Evolutionary conservation across 2,113 vertebrate species (phyloP).

Genomic region (Xiphophorus maculatus): DNA sequence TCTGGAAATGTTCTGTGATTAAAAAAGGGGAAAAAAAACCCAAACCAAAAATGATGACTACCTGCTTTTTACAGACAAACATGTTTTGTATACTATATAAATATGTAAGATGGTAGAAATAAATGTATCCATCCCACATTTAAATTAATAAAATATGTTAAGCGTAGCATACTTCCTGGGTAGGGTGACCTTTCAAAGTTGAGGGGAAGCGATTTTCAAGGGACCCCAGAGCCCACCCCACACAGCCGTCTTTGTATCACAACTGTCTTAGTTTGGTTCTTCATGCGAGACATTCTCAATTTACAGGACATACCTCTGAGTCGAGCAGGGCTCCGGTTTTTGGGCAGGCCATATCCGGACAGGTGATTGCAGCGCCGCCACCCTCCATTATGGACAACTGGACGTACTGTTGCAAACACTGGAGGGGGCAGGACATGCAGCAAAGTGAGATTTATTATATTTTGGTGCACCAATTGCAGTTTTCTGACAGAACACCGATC

Average conservation of each 20-base stretch:
- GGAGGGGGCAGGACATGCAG: constrained; percentile 38
- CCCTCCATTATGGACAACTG: constrained; percentile 89
- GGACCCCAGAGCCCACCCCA: too few species aligned
- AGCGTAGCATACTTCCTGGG: neutral
- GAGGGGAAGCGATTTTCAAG: neutral
- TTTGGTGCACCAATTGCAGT: neutral
- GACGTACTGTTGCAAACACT: constrained; percentile 94
- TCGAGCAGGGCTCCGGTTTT: constrained; percentile 86
- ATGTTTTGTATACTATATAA: neutral
- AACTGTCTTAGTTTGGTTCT: neutral
- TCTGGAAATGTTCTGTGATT: constrained; percentile 4
- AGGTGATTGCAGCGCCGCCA: constrained; percentile 91
- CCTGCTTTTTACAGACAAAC: neutral
- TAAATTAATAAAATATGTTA: neutral
- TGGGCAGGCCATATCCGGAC: constrained; percentile 90
- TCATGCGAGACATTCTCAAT: neutral
- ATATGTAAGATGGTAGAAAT: too few species aligned
- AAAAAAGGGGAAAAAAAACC: neutral
- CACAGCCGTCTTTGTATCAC: too few species aligned
- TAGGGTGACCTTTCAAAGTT: neutral
- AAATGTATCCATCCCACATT: neutral
- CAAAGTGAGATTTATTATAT: neutral
- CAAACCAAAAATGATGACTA: neutral
- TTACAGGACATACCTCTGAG: constrained; percentile 85
- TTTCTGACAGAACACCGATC: too few species aligned